Evolutionary conservation across 92 coral and sea anemone species (phyloP).

Genomic region (Virgularia gustaviana): DNA sequence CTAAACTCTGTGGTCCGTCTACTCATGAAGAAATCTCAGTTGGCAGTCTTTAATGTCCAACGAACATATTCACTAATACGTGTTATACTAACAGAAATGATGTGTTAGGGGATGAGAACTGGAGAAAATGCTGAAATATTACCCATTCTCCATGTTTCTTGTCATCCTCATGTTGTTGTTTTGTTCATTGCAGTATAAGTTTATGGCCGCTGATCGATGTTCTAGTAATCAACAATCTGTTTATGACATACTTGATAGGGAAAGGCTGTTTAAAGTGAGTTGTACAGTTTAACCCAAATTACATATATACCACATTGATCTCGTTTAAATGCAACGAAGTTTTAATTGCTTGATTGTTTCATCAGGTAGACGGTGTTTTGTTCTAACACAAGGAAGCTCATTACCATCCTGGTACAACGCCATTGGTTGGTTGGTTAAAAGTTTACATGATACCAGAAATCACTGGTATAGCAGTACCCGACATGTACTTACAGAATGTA

Average conservation of each 20-base stretch:
- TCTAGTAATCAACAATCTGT: conserved; percentile 61
- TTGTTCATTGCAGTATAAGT: conserved; percentile 74
- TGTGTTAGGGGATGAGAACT: too few relatives aligned
- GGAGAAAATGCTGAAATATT: too few relatives aligned
- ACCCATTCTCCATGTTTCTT: too few relatives aligned
- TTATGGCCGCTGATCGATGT: conserved; percentile 43
- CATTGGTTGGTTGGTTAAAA: conserved; percentile 92
- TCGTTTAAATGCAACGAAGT: too few relatives aligned
- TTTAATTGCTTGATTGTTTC: not conserved
- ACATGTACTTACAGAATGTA: conserved; percentile 48
- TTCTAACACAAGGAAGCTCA: conserved; percentile 91
- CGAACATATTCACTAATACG: too few relatives aligned
- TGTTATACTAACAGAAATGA: too few relatives aligned
- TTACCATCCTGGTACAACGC: conserved; percentile 80
- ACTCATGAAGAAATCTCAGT: too few relatives aligned
- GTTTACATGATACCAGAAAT: conserved; percentile 82
- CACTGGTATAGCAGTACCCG: conserved; percentile 66
- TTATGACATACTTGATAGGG: conserved; percentile 46
- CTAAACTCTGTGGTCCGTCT: too few relatives aligned
- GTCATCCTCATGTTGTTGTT: conserved; percentile 3
- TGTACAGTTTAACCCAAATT: not conserved
- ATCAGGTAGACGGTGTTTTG: conserved; percentile 83
- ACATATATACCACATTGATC: too few relatives aligned
- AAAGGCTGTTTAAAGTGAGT: conserved; percentile 58
- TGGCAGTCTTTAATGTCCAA: too few relatives aligned